A percentile compares a stretch with the other conserved stretches of the same genome.
Conservation (phyloP, 2,888 invertebrate species). For the Philopedon plagiatum region DNA sequence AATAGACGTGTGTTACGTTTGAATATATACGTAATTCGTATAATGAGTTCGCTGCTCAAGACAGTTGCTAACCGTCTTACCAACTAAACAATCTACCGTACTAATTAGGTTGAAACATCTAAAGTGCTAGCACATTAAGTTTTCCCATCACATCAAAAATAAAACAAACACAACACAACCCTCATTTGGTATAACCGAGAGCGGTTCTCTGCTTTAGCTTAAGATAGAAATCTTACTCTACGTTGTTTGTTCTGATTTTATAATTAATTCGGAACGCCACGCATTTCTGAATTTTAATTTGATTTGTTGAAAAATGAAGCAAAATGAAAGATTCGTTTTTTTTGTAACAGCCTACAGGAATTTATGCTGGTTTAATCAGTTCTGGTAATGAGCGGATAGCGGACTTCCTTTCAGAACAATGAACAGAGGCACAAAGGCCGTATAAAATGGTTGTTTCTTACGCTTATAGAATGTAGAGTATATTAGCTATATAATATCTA, state of each 20-base stretch:
- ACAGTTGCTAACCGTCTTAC: slow-evolving; percentile 10
- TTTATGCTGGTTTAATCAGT: neutral
- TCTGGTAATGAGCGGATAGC: too few species aligned
- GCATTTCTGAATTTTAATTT: slow-evolving; percentile 10
- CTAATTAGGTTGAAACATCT: slow-evolving; percentile 7
- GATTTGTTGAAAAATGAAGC: neutral
- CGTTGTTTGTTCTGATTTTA: slow-evolving; percentile 2
- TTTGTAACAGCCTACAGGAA: neutral
- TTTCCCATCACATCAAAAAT: slow-evolving; percentile 3
- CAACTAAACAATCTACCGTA: slow-evolving; percentile 4
- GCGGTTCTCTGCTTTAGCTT: neutral
- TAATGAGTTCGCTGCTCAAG: neutral
- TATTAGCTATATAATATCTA: too few species aligned
- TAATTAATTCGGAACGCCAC: neutral
- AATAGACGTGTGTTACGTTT: slow-evolving; percentile 2
- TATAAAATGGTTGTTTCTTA: too few species aligned
- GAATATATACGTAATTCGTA: slow-evolving; percentile 8
- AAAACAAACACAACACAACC: neutral
- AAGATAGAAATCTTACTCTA: slow-evolving; percentile 3
- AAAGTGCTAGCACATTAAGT: slow-evolving; percentile 7
- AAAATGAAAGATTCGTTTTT: neutral
- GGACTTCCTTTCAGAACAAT: too few species aligned
- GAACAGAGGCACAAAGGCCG: too few species aligned
- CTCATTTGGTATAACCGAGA: neutral
- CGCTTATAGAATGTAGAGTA: too few species aligned